Evolutionary conservation across 2,888 invertebrate species (phyloP).

Genomic region (Acronicta alni): DNA sequence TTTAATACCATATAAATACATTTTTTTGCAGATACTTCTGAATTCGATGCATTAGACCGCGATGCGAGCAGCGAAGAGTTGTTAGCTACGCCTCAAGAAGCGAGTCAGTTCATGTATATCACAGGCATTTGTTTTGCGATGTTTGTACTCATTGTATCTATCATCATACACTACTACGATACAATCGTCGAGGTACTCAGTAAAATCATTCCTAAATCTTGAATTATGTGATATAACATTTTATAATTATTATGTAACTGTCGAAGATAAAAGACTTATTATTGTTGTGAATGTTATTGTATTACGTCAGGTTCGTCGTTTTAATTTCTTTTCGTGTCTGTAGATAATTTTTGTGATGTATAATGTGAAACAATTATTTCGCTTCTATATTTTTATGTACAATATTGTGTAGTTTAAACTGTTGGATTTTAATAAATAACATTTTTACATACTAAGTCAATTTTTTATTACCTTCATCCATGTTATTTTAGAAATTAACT

Average conservation of each 20-base stretch:
- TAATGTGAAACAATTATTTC: constrained; percentile 42
- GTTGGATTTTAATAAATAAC: constrained; percentile 69
- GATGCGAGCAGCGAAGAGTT: constrained; percentile 86
- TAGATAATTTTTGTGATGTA: constrained; percentile 48
- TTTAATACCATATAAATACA: neutral
- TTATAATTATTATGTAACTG: constrained; percentile 24
- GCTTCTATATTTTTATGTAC: too few species aligned
- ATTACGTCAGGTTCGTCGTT: constrained; percentile 38
- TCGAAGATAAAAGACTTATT: constrained; percentile 54
- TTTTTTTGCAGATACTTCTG: constrained; percentile 77
- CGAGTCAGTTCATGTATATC: constrained; percentile 90
- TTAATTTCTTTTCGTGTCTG: constrained; percentile 45
- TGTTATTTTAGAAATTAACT: too few species aligned
- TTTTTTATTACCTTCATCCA: neutral
- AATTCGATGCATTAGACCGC: constrained; percentile 85
- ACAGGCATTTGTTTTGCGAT: constrained; percentile 90
- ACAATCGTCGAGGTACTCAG: constrained; percentile 69
- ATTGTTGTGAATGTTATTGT: constrained; percentile 54
- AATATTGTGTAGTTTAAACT: too few species aligned
- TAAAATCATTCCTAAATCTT: constrained; percentile 71
- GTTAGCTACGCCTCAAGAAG: constrained; percentile 87
- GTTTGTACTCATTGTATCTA: constrained; percentile 90
- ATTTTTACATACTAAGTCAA: constrained; percentile 34
- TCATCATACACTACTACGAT: constrained; percentile 90
- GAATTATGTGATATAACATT: constrained; percentile 27